These are phyloP conservation scores for Eublepharis macularius DNA, from an alignment of 2,113 vertebrate species.

Conservation along the genomic window DNA sequence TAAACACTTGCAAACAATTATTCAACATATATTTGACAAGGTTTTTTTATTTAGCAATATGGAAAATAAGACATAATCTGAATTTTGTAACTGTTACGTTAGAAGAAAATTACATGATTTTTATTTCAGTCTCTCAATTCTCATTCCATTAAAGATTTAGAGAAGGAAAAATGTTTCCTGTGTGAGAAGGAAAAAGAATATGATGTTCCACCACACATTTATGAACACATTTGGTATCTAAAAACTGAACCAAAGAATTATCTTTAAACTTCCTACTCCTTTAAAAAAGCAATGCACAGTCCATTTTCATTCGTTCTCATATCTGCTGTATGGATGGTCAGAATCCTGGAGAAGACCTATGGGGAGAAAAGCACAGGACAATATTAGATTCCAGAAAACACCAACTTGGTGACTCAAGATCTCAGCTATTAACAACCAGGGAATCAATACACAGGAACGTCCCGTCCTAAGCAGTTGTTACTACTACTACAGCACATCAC, in stretches of 20 bases:
- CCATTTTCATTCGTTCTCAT: constrained; percentile 83
- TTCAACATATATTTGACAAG: constrained; percentile 9
- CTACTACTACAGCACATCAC: not conserved
- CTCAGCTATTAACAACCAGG: not conserved
- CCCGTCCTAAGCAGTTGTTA: not conserved
- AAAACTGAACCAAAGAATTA: not conserved
- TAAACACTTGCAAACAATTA: constrained; percentile 27
- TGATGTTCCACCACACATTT: constrained; percentile 3
- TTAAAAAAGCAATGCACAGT: not conserved
- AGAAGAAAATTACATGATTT: not conserved
- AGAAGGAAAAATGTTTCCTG: not conserved
- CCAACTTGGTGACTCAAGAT: not conserved
- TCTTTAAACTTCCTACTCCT: constrained; percentile 6
- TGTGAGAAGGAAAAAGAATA: constrained; percentile 21
- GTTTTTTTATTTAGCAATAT: constrained; percentile 41
- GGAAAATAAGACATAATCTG: not conserved
- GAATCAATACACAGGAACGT: not conserved
- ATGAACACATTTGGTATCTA: constrained; percentile 6
- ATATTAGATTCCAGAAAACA: constrained; percentile 4
- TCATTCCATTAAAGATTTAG: constrained; percentile 25
- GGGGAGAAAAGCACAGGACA: constrained; percentile 50
- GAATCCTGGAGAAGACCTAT: constrained; percentile 85
- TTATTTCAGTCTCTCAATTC: not conserved
- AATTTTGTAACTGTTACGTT: constrained; percentile 3
- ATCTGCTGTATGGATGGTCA: constrained; percentile 88